Base-by-base conservation (phyloP, 2,888 invertebrate species). In the Thera britannica region DNA sequence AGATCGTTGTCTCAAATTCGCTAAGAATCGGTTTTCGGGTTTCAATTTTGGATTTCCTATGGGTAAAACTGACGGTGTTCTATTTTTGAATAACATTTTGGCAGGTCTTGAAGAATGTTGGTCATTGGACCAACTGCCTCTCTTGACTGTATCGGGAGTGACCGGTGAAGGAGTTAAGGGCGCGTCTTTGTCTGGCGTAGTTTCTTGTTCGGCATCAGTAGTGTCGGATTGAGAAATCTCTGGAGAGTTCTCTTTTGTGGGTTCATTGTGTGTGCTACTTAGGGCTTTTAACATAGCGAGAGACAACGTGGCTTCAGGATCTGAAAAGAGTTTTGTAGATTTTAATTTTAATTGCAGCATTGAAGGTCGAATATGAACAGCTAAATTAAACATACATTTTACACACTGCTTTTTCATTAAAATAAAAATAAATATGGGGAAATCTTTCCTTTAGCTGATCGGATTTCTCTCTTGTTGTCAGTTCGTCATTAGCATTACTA, bases 31-130 rank as follows among this genome's bases (percentile, higher is more conserved):
- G 67, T 83, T 87, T 68, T 94, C 93, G 48, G 83, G 79, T 78
- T 88, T 90, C 5, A 83, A 71, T 79, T 91, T 92, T 2, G 82
- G 74, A 70, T 83, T 88, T 2, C 88, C 85, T 44, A 94, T 73
- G 0, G 94, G 94, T 48, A 94, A 76, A 0, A 89, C 90, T 0
- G 94, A 94, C 61, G 94, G 71, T 8, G 94, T 94, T 80, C 93
- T 84, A 0, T 88, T 92, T 84, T 94, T 93, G 70, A 85, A 94
- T 4, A 92, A 73, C 79, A 90, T 86, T 79, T 91, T 86, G 38
- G 94, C 83, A 82, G 87, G 88, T 87, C 90, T 89, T 71, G 90
- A 86, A 2, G 90, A 88, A 61, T 83, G 69, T 8, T 73, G 68
- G 2, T 90, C 90, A 48, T 76, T 86, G 1, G 82, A 78, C 89